These are phyloP conservation scores for Masnerella sp. DNA, from an alignment of 2,888 invertebrate genomes.

Conservation along the genomic window DNA sequence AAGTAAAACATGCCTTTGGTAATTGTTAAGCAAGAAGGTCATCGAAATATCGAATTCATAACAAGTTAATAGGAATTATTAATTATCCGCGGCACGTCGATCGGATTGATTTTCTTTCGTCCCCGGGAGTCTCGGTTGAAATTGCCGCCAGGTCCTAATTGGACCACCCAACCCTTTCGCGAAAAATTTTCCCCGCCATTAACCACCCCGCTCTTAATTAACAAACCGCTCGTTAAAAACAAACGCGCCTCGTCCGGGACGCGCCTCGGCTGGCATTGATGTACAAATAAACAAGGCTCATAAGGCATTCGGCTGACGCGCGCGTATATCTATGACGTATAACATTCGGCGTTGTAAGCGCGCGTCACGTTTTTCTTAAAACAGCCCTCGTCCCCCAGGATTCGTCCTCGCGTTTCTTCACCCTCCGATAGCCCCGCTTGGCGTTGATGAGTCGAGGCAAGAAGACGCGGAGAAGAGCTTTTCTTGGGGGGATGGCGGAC, in stretches of 20 bases:
- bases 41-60: too few species aligned
- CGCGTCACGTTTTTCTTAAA: conserved; percentile 61
- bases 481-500: conserved; percentile 61
- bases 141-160: too few species aligned
- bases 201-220: conserved; percentile 43
- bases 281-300: conserved; percentile 22
- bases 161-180: conserved; percentile 24
- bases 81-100: too few species aligned
- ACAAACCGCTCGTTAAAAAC: conserved; percentile 46
- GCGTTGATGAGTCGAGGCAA: conserved; percentile 63
- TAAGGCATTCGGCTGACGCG: conserved; percentile 36
- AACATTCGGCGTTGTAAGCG: conserved; percentile 44
- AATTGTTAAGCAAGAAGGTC: too few species aligned
- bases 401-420: conserved; percentile 45
- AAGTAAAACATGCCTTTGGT: too few species aligned
- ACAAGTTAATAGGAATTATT: too few species aligned
- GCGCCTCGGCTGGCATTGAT: conserved; percentile 2
- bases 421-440: conserved; percentile 56
- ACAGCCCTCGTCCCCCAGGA: conserved; percentile 58
- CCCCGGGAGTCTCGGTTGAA: too few species aligned
- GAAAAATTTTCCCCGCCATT: conserved; percentile 39
- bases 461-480: conserved; percentile 59
- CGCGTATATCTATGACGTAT: conserved; percentile 49
- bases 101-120: too few species aligned
- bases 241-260: conserved; percentile 23